Evolutionary conservation across 2,113 vertebrate genomes (phyloP).

Genomic region (Alexandromys fortis): DNA sequence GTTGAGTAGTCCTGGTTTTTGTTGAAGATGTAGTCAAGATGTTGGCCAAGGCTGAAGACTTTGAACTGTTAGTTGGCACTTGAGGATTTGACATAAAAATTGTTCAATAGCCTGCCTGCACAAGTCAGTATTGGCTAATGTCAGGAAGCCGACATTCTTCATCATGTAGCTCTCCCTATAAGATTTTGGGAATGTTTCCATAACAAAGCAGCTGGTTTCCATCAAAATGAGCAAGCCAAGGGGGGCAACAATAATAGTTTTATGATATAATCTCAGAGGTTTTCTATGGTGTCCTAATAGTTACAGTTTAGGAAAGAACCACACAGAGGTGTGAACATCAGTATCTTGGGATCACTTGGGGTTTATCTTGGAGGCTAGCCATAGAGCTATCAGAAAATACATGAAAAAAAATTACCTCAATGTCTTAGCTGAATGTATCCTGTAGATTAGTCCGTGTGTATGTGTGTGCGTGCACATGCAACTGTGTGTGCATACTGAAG

Average conservation of each 20-base stretch:
- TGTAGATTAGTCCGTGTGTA: neutral
- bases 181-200: neutral
- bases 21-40: neutral
- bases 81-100: neutral
- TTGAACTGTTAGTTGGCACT: neutral
- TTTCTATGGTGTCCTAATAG: neutral
- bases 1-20: neutral
- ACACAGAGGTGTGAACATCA: neutral
- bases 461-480: neutral
- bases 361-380: neutral
- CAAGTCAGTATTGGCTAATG: neutral
- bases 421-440: neutral
- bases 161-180: neutral
- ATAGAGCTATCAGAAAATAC: neutral
- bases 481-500: neutral
- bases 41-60: neutral
- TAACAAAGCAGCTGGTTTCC: neutral
- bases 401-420: neutral
- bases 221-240: conserved; percentile 4
- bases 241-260: neutral
- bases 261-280: neutral
- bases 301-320: neutral
- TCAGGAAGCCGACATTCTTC: neutral
- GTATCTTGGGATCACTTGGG: neutral
- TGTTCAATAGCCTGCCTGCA: neutral